Percentiles rank a stretch among this genome's conserved stretches.
phyloP scores from a whole-genome alignment of 2,797 vertebrate species.

The Thunnus albacares region DNA sequence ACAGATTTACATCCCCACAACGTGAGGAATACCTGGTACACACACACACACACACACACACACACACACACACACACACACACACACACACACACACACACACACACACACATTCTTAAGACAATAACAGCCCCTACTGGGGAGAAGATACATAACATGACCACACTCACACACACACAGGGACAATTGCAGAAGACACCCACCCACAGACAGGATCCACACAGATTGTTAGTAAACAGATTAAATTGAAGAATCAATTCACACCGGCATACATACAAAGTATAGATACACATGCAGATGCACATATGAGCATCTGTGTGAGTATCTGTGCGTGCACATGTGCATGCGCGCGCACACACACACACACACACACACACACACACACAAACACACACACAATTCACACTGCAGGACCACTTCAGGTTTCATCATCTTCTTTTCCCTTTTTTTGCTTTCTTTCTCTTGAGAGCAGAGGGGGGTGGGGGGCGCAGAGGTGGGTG shows the following conservation, averaged over 20 bases:
- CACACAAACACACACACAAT: slow-evolving; percentile 44
- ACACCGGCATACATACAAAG: slow-evolving; percentile 43
- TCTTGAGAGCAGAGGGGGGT: slow-evolving; percentile 67
- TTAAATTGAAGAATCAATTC: slow-evolving; percentile 65
- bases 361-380: slow-evolving; percentile 28
- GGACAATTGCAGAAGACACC: slow-evolving; percentile 40
- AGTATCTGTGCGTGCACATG: not conserved
- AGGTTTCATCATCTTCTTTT: slow-evolving; percentile 81
- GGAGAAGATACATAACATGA: slow-evolving; percentile 67
- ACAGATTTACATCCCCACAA: too few relatives aligned
- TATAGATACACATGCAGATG: slow-evolving; percentile 42
- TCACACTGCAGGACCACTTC: slow-evolving; percentile 84
- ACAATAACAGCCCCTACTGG: slow-evolving; percentile 80
- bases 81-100: slow-evolving; percentile 28
- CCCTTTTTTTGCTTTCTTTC: slow-evolving; percentile 77
- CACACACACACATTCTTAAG: slow-evolving; percentile 61
- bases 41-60: slow-evolving; percentile 19
- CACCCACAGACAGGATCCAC: slow-evolving; percentile 54
- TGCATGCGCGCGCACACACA: not conserved
- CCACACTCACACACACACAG: slow-evolving; percentile 42
- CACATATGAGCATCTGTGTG: slow-evolving; percentile 54
- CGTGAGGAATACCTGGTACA: too few relatives aligned
- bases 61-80: slow-evolving; percentile 41
- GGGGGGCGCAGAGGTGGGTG: slow-evolving; percentile 47
- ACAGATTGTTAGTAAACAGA: slow-evolving; percentile 75